Conservation (phyloP, 2,797 vertebrate genomes). For the Babyrousa celebensis region DNA sequence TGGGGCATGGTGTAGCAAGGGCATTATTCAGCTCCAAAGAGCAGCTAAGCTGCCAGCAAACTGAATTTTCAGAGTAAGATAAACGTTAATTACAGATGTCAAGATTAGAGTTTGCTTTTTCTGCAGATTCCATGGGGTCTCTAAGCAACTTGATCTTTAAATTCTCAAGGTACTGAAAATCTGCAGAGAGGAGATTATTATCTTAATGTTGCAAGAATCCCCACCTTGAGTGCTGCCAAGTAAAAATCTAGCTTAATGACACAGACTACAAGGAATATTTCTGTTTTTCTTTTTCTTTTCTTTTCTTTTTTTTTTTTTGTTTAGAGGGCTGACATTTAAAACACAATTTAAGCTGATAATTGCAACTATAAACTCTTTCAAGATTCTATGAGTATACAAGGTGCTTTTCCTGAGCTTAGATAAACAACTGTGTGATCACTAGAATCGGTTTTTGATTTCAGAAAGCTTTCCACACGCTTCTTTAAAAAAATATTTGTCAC, state of each 20-base stretch:
- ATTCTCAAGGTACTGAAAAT: conserved; percentile 82
- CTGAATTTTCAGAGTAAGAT: conserved; percentile 81
- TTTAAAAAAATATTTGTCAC: conserved; percentile 61
- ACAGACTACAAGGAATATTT: conserved; percentile 70
- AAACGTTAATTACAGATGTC: conserved; percentile 87
- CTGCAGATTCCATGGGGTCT: conserved; percentile 83
- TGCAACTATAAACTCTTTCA: conserved; percentile 75
- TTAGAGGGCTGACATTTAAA: conserved; percentile 70
- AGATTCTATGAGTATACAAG: conserved; percentile 51
- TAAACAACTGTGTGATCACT: conserved; percentile 67
- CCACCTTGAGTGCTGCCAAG: conserved; percentile 82
- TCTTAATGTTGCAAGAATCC: conserved; percentile 85
- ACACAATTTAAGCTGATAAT: conserved; percentile 76
- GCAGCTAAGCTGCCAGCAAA: conserved; percentile 77
- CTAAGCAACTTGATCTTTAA: conserved; percentile 85
- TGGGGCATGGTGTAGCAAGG: conserved; percentile 59
- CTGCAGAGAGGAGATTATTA: conserved; percentile 82
- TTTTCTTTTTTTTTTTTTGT: conserved; percentile 55
- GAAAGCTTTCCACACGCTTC: conserved; percentile 43
- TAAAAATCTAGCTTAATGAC: conserved; percentile 78
- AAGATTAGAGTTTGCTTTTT: conserved; percentile 87
- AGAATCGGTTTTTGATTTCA: conserved; percentile 67
- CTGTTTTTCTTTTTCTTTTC: conserved; percentile 5
- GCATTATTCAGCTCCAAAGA: conserved; percentile 72
- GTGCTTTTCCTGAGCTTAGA: conserved; percentile 62